Evolutionary conservation across 2,797 vertebrate species (phyloP).

Genomic region (Eleutherodactylus coqui): DNA sequence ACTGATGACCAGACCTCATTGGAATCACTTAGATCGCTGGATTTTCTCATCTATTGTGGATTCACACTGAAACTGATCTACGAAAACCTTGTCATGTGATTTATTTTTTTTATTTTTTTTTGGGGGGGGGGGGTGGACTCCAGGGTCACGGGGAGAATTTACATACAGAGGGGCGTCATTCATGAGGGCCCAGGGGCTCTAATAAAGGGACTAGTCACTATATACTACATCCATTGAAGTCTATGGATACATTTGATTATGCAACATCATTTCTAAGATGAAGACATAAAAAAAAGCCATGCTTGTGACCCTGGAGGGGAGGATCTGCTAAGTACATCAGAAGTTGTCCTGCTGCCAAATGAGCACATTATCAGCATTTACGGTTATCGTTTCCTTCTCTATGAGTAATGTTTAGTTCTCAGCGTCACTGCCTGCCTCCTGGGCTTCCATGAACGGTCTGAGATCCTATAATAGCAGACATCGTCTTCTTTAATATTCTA

Average conservation of each 20-base stretch:
- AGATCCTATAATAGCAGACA: constrained; percentile 39
- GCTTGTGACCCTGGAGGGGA: background rate
- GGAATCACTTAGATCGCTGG: no score
- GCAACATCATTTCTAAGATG: background rate
- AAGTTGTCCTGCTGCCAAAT: background rate
- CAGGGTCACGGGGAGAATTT: no score
- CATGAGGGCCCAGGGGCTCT: no score
- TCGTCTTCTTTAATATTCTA: constrained; percentile 40
- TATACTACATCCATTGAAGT: no score
- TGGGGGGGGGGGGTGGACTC: no score
- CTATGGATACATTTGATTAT: background rate
- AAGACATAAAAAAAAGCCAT: background rate
- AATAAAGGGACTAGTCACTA: no score
- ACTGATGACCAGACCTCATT: no score
- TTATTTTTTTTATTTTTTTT: no score
- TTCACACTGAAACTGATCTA: no score
- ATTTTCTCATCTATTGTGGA: no score
- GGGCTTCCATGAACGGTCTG: constrained; percentile 48
- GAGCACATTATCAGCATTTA: background rate
- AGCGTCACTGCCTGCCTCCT: constrained; percentile 43
- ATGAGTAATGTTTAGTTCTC: constrained; percentile 33
- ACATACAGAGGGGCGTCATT: no score
- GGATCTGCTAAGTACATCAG: background rate
- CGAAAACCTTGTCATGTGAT: no score
- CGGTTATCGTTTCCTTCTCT: constrained; percentile 30